Base-by-base conservation (phyloP, 2,113 vertebrate species). In the Marmota flaviventris region DNA sequence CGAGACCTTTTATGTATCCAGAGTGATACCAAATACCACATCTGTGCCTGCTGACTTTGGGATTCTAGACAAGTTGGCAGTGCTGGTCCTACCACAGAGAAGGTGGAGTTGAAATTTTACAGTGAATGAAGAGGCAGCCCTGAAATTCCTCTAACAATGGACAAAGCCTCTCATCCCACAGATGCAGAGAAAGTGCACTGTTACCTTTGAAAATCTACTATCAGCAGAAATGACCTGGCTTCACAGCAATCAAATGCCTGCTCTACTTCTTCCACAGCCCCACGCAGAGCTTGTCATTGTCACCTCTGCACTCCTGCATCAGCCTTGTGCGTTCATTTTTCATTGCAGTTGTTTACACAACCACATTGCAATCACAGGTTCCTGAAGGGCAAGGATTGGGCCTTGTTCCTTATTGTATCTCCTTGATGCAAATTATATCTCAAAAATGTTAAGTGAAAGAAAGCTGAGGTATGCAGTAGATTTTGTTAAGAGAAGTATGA, bases 171-270 rank as follows among this genome's bases (percentile, higher is more conserved):
- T 72, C 79, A 56, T 53, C 89, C 24, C 13, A 92, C 34, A 77
- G 70, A 45, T 81, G 27, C 81, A 82, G 65, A 89, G 76, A 89
- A 97, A 87, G 53, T 45, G 45, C 2, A 45, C 1, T 42, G 42
- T 77, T 53, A 58, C 14, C 32, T 86, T 67, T 84, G 86, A 79
- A 89, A 94, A 92, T 89, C 34, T 81, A 27, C 56, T 58, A 13
- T 93, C 39, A 84, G 53, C 24, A 63, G 73, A 67, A 82, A 88
- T 85, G 72, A 58, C 34, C 18, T 69, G 83, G n/a, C 6, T 42
- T 86, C 51, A 45, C 67, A 75, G 45, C 48, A 75, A 34, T 72
- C 58, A 72, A 8, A 81, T n/a, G 12, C 51, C 90, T 67, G 34
- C 69, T 93, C 25, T 51, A 22, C n/a, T 82, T 79, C 16, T 8